Evolutionary conservation across 2,888 invertebrate genomes (phyloP).

Genomic region (Diarsia dahlii): DNA sequence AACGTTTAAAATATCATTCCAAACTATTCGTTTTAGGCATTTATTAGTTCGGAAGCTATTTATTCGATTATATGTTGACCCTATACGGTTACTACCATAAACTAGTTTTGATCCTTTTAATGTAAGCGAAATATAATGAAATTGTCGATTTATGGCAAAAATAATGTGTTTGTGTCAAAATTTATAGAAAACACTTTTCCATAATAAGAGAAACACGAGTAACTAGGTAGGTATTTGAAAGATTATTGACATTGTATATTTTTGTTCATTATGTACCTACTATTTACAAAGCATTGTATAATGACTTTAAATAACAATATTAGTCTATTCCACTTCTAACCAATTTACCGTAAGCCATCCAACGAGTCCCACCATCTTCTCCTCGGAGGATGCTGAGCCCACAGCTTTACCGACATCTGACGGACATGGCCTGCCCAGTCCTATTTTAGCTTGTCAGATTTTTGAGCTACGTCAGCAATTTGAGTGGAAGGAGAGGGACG

Average conservation of each 20-base stretch:
- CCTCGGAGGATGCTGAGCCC: too few relatives aligned
- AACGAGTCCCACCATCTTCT: too few relatives aligned
- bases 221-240: neutral
- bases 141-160: constrained; percentile 39
- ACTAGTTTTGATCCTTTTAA: constrained; percentile 34
- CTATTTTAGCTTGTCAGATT: too few relatives aligned
- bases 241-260: constrained; percentile 3
- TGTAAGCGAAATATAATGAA: constrained; percentile 28
- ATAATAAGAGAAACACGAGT: neutral
- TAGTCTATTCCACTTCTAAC: neutral
- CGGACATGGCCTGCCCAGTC: too few relatives aligned
- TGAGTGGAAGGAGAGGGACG: too few relatives aligned
- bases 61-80: constrained; percentile 31
- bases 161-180: constrained; percentile 22
- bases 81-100: constrained; percentile 24
- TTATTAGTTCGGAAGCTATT: constrained; percentile 44
- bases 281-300: neutral
- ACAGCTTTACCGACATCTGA: too few relatives aligned
- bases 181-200: constrained; percentile 20
- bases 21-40: constrained; percentile 26
- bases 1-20: constrained; percentile 35
- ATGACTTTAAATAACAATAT: neutral
- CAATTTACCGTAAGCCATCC: too few relatives aligned
- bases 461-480: too few relatives aligned
- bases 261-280: neutral